Base-by-base conservation (phyloP, 35 echinoderm and acorn worm genomes). In the Strongylocentrotus purpuratus region DNA sequence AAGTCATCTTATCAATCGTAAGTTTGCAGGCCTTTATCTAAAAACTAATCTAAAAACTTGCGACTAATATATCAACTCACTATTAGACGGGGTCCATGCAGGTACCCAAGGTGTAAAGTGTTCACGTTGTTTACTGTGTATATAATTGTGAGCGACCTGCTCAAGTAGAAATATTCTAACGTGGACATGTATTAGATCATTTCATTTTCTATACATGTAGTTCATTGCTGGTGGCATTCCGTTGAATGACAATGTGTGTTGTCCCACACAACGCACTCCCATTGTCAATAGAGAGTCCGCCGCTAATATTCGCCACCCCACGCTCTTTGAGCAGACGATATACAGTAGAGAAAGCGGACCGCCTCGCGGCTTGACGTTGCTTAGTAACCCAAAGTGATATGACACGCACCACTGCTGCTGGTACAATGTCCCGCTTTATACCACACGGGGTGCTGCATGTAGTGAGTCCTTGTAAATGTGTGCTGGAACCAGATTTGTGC, bases 331-430 rank as follows among this genome's bases (percentile, higher is more conserved):
- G 87, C 87, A 89, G 32, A 89, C 87, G 87, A 89, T 59, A 11
- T 14, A 59, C 18, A 89, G 14, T 18, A 89, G 13, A 45, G 12
- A 88, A 25, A 95, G 28, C 94, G 45, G 22, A n/a, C 41, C 85
- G 7, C 85, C 86, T 18, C 41, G 41, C 20, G 46, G 45, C 28
- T 86, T 95, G 60, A n/a, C 48, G 78, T 78, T 41, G 86, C 94
- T 32, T 95, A 95, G 94, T 78, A 95, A 95, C 94, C 33, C 17
- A 18, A n/a, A 46, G 33, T 95, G 46, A 87, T 33, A 31, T 32
- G 78, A 86, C 94, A 95, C 46, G 86, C 46, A 41, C 46, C 41
- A 9, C 61, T 88, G 78, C 45, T 88, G 17, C 32, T 59, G 31
- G 33, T 33, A 46, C 20, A 89, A 18, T 45, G 87, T 89, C 33